phyloP scores from a whole-genome alignment of 1,140 invertebrate genomes.

The Mycetomoellerius zeteki region DNA sequence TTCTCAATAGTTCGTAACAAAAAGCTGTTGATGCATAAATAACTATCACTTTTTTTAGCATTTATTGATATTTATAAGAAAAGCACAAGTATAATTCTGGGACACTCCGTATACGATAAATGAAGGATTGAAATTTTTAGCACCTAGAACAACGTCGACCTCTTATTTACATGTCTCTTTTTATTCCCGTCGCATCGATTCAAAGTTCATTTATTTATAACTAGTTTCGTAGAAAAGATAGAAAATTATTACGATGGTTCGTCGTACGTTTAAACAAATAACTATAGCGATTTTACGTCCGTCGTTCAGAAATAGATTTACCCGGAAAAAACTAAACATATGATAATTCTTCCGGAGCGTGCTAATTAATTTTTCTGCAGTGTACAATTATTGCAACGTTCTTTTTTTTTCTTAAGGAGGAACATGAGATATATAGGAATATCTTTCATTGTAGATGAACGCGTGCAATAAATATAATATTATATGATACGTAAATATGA shows the following conservation, averaged over 20 bases:
- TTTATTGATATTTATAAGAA: conserved; percentile 24
- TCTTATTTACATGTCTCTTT: conserved; percentile 42
- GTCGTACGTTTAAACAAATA: conserved; percentile 42
- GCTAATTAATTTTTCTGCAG: conserved; percentile 7
- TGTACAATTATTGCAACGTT: neutral
- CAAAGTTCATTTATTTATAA: conserved; percentile 60
- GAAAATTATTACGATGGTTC: conserved; percentile 41
- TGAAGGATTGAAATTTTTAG: conserved; percentile 34
- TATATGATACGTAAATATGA: neutral
- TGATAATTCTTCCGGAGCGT: neutral
- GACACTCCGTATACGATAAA: neutral
- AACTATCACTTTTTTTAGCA: neutral
- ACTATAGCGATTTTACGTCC: conserved; percentile 51
- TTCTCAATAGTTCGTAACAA: neutral
- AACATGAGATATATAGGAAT: neutral
- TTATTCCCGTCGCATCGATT: conserved; percentile 55
- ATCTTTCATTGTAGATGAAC: neutral
- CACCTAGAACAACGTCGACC: conserved; percentile 31
- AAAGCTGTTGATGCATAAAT: neutral
- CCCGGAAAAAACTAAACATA: conserved; percentile 22
- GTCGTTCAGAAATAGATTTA: conserved; percentile 12
- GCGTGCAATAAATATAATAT: neutral
- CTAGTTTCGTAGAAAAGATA: conserved; percentile 26
- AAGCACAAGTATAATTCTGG: neutral
- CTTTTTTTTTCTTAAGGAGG: neutral